Evolutionary conservation across 2,888 invertebrate species (phyloP).

Genomic region (Rhagium mordax): DNA sequence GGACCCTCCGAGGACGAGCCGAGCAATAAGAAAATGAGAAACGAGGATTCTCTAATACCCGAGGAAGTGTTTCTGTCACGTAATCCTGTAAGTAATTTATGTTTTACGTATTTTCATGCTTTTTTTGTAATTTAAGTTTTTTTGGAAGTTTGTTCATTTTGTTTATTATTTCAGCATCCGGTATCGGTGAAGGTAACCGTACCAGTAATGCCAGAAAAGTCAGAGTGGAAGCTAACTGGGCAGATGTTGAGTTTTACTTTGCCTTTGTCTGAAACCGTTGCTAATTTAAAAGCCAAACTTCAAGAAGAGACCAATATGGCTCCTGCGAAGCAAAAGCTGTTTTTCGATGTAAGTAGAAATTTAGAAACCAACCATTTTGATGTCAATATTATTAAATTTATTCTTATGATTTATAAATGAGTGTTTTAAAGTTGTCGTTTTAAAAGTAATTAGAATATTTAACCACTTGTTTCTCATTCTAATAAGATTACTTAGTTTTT

Average conservation of each 20-base stretch:
- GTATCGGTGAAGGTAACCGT: slow-evolving; percentile 87
- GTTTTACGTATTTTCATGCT: background rate
- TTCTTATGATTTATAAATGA: no score
- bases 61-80: slow-evolving; percentile 86
- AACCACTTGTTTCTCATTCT: no score
- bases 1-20: slow-evolving; percentile 84
- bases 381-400: no score
- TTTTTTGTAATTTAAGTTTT: background rate
- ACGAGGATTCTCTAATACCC: slow-evolving; percentile 93
- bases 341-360: slow-evolving; percentile 82
- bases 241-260: slow-evolving; percentile 86
- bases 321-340: slow-evolving; percentile 96
- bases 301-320: slow-evolving; percentile 93
- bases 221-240: slow-evolving; percentile 96
- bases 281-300: slow-evolving; percentile 89
- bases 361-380: no score
- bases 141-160: background rate
- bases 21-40: slow-evolving; percentile 88
- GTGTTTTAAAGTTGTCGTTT: no score
- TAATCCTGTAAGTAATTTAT: slow-evolving; percentile 72
- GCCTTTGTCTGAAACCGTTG: slow-evolving; percentile 84
- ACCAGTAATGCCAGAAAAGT: slow-evolving; percentile 88
- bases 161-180: slow-evolving; percentile 74
- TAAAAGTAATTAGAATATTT: no score
- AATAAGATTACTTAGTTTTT: no score